Evolutionary conservation across 2,888 invertebrate genomes (phyloP).

Genomic region (Mycalesis mineus): DNA sequence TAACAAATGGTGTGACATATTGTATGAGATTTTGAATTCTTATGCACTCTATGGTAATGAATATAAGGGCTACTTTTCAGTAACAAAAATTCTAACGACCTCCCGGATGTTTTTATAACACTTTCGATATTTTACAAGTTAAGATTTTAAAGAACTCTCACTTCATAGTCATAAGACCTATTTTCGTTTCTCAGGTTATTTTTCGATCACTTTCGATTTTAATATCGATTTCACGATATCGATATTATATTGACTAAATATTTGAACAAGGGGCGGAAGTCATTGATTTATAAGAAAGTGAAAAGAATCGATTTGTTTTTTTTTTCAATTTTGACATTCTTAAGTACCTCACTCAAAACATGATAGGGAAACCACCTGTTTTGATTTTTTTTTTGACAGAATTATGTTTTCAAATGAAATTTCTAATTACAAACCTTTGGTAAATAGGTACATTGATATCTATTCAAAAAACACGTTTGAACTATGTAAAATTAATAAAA

Average conservation of each 20-base stretch:
- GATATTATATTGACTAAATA: constrained; percentile 24
- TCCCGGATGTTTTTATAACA: constrained; percentile 10
- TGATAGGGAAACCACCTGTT: constrained; percentile 2
- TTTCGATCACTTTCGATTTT: constrained; percentile 34
- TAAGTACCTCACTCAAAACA: background rate
- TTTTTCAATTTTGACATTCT: constrained; percentile 13
- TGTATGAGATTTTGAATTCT: background rate
- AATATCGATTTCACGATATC: constrained; percentile 32
- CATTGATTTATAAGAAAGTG: constrained; percentile 31
- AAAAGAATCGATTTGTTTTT: constrained; percentile 25
- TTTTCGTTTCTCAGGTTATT: constrained; percentile 3
- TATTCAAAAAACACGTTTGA: too few species aligned
- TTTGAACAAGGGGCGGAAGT: constrained; percentile 33
- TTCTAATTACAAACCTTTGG: too few species aligned
- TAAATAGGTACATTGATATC: too few species aligned
- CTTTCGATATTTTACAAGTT: constrained; percentile 27
- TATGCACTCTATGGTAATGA: background rate
- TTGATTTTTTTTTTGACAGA: background rate
- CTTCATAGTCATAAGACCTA: background rate
- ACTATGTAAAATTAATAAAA: too few species aligned
- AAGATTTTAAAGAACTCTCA: background rate
- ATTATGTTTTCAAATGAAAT: background rate
- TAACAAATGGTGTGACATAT: constrained; percentile 19
- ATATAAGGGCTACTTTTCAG: constrained; percentile 1
- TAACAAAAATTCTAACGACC: background rate